A percentile compares a stretch with the other conserved stretches of the same genome.
phyloP scores from a whole-genome alignment of 2,113 vertebrate genomes.

The Ranitomeya imitator region DNA sequence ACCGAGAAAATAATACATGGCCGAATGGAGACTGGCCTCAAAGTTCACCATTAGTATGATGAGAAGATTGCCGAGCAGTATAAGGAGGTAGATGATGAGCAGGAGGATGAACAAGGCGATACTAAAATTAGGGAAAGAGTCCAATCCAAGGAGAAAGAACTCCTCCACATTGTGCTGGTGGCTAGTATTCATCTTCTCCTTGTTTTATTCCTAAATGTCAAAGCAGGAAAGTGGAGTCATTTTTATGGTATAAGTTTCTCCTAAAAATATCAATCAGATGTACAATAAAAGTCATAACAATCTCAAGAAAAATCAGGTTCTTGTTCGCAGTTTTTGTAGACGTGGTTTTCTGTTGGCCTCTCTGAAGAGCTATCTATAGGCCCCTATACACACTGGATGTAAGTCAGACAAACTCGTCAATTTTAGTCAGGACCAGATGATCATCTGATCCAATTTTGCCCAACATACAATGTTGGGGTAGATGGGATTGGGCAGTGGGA shows the following conservation, averaged over 20 bases:
- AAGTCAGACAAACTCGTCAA: too few species aligned
- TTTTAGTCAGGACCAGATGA: too few species aligned
- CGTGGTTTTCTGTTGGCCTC: too few species aligned
- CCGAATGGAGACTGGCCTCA: conserved; percentile 55
- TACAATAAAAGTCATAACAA: too few species aligned
- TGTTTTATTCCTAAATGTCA: background rate
- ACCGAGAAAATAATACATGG: conserved; percentile 67
- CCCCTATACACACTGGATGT: too few species aligned
- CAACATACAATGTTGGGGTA: too few species aligned
- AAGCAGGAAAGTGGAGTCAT: background rate
- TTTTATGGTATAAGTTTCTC: background rate
- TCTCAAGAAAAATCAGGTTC: too few species aligned
- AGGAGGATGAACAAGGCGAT: conserved; percentile 62
- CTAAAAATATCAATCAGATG: background rate
- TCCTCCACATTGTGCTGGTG: conserved; percentile 54
- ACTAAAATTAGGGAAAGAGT: conserved; percentile 48
- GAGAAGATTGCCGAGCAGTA: conserved; percentile 63
- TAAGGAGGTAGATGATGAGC: conserved; percentile 61
- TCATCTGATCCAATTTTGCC: too few species aligned
- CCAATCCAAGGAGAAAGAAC: conserved; percentile 64
- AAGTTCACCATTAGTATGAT: conserved; percentile 59
- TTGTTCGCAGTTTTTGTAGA: too few species aligned
- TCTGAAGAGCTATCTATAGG: too few species aligned
- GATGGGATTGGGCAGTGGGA: too few species aligned
- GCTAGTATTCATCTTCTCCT: conserved; percentile 11